Evolutionary conservation across 2,113 vertebrate species (phyloP), one percentile per base, ranked within the genome.

Genomic region (Oryzias curvinotus): DNA sequence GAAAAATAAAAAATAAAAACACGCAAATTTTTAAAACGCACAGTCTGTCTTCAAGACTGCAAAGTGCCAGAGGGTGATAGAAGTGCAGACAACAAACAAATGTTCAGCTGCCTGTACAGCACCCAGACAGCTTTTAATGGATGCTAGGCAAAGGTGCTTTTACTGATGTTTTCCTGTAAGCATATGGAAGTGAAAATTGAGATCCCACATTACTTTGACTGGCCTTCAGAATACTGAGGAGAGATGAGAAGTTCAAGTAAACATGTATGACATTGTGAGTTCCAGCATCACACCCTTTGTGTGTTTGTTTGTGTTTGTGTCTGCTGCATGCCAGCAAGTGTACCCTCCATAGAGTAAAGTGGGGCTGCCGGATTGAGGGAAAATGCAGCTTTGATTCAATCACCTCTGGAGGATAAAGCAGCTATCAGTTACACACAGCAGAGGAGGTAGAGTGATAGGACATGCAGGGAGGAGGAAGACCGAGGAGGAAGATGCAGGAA

Each of bases 341-440:
- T 30, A 70, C 21, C 57, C 17, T 17, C 23, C 56, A 28, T 16
- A 26, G 45, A 62, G 30, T 47, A 43, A 56, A 57, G 60, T 17
- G 6, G 59, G 36, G 15, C 25, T 54, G 46, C 59, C 36, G 48
- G 43, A 68, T 65, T 65, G 81, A 72, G 49, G 56, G 71, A 82
- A 80, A 81, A 83, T 81, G 74, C 69, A 74, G 75, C 68, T 80
- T 65, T 85, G 68, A 89, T 86, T 89, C 54, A 76, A 85, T 91
- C 76, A 77, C 1, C 14, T 16, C 28, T 36, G 65, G 62, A 80
- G 86, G 78, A 84, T 84, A 71, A 85, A 86, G 75, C 77, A 67
- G 65, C 81, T 70, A 80, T 86, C 80, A 75, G 85, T 82, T 77
- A 81, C 81, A 72, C 64, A 75, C 57, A 71, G 66, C 74, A 72